A percentile compares a stretch with the other conserved stretches of the same genome.
These are phyloP conservation scores for Eulemur albifrons DNA, from an alignment of 2,797 vertebrate species.

Conservation along the genomic window DNA sequence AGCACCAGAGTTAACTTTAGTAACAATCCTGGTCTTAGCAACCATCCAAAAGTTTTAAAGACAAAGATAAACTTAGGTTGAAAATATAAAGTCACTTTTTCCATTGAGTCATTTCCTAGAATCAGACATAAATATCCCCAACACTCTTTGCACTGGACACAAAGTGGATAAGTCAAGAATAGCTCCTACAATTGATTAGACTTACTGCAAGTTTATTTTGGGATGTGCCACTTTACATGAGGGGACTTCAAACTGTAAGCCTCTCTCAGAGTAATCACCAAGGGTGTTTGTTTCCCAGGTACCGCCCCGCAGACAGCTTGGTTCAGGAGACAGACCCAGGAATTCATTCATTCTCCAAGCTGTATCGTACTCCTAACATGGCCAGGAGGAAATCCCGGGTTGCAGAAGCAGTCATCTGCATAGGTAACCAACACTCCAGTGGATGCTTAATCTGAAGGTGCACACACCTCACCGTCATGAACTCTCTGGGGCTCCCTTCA, in stretches of 20 bases:
- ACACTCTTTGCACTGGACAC: neutral
- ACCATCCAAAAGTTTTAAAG: neutral
- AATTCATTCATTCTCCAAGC: neutral
- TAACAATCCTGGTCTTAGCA: neutral
- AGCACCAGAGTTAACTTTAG: neutral
- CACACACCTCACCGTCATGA: neutral
- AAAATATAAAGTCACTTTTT: slow-evolving; percentile 5
- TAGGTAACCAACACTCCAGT: accelerated
- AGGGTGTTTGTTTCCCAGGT: neutral
- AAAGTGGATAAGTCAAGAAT: neutral
- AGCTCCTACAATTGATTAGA: neutral
- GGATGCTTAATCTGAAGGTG: neutral
- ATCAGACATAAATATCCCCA: neutral
- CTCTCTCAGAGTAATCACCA: neutral
- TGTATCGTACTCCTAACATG: accelerated
- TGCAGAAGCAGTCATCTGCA: too few relatives aligned
- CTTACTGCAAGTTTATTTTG: neutral
- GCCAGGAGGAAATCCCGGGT: neutral
- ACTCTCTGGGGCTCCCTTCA: neutral
- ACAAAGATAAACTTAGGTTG: neutral
- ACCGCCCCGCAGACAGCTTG: accelerated
- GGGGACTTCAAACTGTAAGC: neutral
- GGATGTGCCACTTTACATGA: neutral
- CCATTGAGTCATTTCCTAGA: slow-evolving; percentile 1
- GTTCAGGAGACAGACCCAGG: neutral